Conservation (phyloP, 2,113 vertebrate genomes). For the Oriolus oriolus region DNA sequence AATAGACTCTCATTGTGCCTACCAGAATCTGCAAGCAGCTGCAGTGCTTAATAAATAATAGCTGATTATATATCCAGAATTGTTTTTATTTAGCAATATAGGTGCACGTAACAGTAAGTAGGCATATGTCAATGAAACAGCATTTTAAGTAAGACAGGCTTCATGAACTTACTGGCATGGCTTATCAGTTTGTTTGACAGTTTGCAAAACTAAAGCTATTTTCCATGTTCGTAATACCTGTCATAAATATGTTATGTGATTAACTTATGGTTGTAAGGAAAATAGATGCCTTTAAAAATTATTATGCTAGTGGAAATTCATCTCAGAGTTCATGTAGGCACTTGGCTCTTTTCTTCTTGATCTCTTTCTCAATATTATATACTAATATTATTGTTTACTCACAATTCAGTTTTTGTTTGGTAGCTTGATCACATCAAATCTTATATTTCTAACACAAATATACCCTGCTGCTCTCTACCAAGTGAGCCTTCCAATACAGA, state of each 20-base stretch:
- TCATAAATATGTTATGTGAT: conserved; percentile 17
- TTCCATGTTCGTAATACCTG: neutral
- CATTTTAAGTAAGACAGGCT: neutral
- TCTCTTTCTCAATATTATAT: neutral
- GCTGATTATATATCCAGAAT: neutral
- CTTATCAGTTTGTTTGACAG: conserved; percentile 19
- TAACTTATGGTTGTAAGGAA: conserved; percentile 3
- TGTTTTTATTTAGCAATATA: neutral
- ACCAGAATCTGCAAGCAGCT: neutral
- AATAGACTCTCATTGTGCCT: neutral
- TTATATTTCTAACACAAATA: neutral
- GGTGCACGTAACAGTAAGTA: neutral
- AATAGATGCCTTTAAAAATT: neutral
- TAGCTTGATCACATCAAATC: neutral
- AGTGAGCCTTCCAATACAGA: neutral
- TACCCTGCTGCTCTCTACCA: neutral
- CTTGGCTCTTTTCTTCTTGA: neutral
- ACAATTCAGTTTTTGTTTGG: neutral
- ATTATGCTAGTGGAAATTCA: neutral
- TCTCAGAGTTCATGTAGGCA: neutral
- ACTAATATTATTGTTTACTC: neutral
- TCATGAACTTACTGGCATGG: neutral
- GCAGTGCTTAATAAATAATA: neutral
- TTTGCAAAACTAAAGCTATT: conserved; percentile 11
- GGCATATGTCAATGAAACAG: neutral